Conservation (phyloP, 2,797 vertebrate genomes). For the Borostomias antarcticus region DNA sequence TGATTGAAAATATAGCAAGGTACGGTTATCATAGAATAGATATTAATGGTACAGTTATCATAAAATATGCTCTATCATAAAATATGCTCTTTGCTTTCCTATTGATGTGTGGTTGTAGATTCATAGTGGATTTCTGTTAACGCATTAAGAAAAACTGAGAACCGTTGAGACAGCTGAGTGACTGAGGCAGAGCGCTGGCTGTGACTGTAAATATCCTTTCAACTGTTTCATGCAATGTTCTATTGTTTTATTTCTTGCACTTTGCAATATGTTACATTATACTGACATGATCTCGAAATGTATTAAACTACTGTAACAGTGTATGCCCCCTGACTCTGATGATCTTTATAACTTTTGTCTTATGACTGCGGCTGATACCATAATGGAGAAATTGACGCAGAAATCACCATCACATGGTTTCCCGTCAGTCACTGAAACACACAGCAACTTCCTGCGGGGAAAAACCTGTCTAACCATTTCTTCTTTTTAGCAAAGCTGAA, state of each 20-base stretch:
- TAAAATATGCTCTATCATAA: neutral
- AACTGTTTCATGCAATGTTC: neutral
- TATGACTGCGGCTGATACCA: neutral
- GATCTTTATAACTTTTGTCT: neutral
- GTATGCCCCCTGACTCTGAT: neutral
- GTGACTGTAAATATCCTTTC: neutral
- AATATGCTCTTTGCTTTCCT: too few relatives aligned
- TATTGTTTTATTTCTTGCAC: neutral
- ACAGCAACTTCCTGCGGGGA: constrained; percentile 2
- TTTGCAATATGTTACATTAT: too few relatives aligned
- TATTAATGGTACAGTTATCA: neutral
- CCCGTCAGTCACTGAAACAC: constrained; percentile 23
- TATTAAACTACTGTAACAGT: neutral
- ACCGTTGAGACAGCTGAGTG: too few relatives aligned
- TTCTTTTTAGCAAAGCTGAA: constrained; percentile 31
- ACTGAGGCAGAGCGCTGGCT: too few relatives aligned
- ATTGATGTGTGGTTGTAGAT: too few relatives aligned
- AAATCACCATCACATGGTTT: constrained; percentile 21
- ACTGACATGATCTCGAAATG: neutral
- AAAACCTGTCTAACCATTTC: constrained; percentile 48
- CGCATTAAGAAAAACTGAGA: too few relatives aligned
- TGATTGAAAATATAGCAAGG: too few relatives aligned
- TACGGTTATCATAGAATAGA: neutral
- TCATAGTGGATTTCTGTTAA: too few relatives aligned
- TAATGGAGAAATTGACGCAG: neutral